Evolutionary conservation across 2,113 vertebrate genomes (phyloP).

Genomic region (Oceanites oceanicus): DNA sequence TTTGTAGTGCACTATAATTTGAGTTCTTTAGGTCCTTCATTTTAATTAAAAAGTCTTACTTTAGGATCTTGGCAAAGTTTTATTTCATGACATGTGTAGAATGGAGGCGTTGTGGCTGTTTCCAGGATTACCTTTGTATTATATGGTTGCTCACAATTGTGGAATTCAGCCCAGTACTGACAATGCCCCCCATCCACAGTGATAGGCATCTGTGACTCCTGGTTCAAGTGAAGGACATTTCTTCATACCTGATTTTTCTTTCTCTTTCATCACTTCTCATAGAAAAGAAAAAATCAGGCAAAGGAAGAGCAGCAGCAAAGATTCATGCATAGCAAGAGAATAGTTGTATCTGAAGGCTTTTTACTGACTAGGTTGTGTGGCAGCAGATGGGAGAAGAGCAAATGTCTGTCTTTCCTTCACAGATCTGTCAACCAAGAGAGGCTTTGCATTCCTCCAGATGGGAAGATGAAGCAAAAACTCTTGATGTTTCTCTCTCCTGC

Average conservation of each 20-base stretch:
- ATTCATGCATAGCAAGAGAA: background rate
- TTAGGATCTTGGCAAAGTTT: background rate
- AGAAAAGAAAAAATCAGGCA: background rate
- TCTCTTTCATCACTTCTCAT: background rate
- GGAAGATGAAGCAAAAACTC: background rate
- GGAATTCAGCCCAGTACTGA: background rate
- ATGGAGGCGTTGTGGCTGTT: background rate
- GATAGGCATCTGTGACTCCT: background rate
- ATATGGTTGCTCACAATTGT: rapidly evolving
- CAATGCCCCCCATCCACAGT: background rate
- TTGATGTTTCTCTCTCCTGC: background rate
- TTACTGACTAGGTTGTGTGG: background rate
- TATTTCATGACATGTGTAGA: background rate
- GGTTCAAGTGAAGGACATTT: background rate
- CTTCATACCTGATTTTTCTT: background rate
- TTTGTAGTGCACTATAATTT: background rate
- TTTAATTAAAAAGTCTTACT: background rate
- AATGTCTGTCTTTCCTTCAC: background rate
- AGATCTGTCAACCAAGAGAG: background rate
- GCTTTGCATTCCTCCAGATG: background rate
- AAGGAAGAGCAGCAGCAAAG: background rate
- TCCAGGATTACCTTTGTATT: background rate
- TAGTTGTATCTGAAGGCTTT: background rate
- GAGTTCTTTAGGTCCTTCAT: background rate
- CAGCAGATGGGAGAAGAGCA: background rate